Evolutionary conservation across 1,140 invertebrate species (phyloP), one percentile per base, ranked within the genome.

Genomic region (Bombus consobrinus): DNA sequence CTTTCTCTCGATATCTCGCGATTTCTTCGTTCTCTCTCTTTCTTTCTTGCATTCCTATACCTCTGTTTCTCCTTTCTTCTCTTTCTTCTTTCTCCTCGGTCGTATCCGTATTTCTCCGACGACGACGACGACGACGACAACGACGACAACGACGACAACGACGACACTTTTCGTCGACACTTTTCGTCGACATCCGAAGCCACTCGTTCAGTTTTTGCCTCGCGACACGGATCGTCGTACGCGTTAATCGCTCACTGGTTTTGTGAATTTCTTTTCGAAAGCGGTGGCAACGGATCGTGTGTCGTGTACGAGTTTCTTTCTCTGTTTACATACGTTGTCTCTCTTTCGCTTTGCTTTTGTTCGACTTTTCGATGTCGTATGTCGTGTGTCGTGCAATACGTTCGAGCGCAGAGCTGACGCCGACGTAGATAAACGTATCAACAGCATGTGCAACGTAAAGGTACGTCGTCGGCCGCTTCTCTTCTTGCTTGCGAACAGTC

Each of bases 281-380:
- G 47, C 47, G 18, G 6, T 53, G 47, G 47, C 47, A 22, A 53
- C 47, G 47, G 47, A 53, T 53, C 47, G 47, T 53, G 47, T 6
- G 47, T 53, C 47, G 47, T 22, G 47, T 53, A 53, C 47, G 47
- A 53, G 1, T 28, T n/a, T 41, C 25, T 15, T 41, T n/a, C 25
- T 28, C 13, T 25, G 3, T 73, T 10, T 22, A 74, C 43, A 10
- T 18, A n/a, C 13, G 32, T 68, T 68, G 32, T 68, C 4, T 4
- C 39, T n/a, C 43, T 78, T 5, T 64, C 22, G 68, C 57, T 47
- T 79, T 37, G 82, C 80, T 88, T 88, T 66, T 41, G 78, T 82
- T 39, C 74, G 41, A 79, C 28, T 57, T 57, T 12, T 39, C 43
- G 25, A 34, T 59, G 53, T 74, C 47, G 47, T 53, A 18, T 47